A percentile compares a stretch with the other conserved stretches of the same genome.
phyloP scores from a whole-genome alignment of 2,797 vertebrate species.

The Lindbergichthys nudifrons region DNA sequence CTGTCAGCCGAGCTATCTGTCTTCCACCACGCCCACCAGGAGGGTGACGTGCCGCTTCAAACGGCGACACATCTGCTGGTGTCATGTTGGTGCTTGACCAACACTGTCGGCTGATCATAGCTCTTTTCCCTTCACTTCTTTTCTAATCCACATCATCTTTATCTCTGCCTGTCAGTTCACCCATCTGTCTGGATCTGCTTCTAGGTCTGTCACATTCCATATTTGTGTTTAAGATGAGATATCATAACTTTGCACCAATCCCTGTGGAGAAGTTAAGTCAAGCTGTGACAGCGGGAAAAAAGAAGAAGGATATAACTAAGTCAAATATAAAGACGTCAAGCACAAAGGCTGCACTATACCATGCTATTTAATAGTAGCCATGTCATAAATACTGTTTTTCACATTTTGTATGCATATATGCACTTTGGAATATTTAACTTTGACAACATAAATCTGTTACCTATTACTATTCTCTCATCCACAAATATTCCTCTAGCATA shows the following conservation, averaged over 20 bases:
- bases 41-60: slow-evolving; percentile 35
- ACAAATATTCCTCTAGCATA: neutral
- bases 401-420: neutral
- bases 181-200: slow-evolving; percentile 20
- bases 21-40: slow-evolving; percentile 37
- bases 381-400: neutral
- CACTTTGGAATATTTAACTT: neutral
- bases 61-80: slow-evolving; percentile 54
- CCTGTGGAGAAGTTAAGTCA: neutral
- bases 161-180: slow-evolving; percentile 16
- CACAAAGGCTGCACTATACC: neutral
- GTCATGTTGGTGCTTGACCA: slow-evolving; percentile 51
- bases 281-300: neutral
- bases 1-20: slow-evolving; percentile 41
- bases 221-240: slow-evolving; percentile 16
- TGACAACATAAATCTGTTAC: neutral
- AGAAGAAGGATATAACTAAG: neutral
- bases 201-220: neutral
- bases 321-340: neutral
- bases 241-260: slow-evolving; percentile 3
- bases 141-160: slow-evolving; percentile 22
- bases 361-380: neutral
- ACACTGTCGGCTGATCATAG: slow-evolving; percentile 29
- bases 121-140: slow-evolving; percentile 31
- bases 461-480: neutral